Base-by-base conservation (phyloP, 2,797 vertebrate genomes). In the Cephalopachus bancanus region DNA sequence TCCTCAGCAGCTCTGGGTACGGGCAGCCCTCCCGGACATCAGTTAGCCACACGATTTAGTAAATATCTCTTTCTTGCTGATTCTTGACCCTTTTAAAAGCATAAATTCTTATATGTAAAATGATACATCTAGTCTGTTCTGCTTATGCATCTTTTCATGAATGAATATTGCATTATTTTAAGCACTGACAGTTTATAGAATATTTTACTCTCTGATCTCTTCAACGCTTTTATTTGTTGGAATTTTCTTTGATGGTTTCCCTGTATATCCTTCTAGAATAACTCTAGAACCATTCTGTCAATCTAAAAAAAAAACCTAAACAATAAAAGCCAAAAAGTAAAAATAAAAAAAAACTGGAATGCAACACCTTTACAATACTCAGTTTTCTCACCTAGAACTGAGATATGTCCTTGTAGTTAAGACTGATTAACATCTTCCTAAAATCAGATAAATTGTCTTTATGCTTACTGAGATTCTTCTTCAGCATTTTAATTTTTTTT, bases 161-260 rank as follows among this genome's bases (percentile, higher is more conserved):
- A 72, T 44, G 44, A 44, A 44, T 44, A 4, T 75, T 53, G 67
- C n/a, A 93, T 12, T 86, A 62, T 49, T 64, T 79, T 80, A 60
- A 90, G 14, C 72, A 67, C 69, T 24, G 59, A 26, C 5, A 59
- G 9, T 51, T 85, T 62, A 53, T 65, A 67, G 75, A 55, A 44
- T 74, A 86, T 75, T 72, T 89, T 67, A 28, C 28, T 22, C n/a
- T 44, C 17, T 86, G 14, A 10, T 37, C 17, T 51, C 33, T 49
- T 33, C 53, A 57, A 64, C 30, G 44, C 10, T 91, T 81, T 49
- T 51, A 57, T 37, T 83, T 83, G 28, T 57, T 74, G 74, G 44
- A 57, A 78, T 57, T 65, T 87, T 78, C n/a, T 94, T 83, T 65
- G 44, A n/a, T 78, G 4, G n/a, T 83, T 96, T 96, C 65, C 1